Base-by-base conservation (phyloP, 2,113 vertebrate species). In the Tragelaphus strepsiceros region DNA sequence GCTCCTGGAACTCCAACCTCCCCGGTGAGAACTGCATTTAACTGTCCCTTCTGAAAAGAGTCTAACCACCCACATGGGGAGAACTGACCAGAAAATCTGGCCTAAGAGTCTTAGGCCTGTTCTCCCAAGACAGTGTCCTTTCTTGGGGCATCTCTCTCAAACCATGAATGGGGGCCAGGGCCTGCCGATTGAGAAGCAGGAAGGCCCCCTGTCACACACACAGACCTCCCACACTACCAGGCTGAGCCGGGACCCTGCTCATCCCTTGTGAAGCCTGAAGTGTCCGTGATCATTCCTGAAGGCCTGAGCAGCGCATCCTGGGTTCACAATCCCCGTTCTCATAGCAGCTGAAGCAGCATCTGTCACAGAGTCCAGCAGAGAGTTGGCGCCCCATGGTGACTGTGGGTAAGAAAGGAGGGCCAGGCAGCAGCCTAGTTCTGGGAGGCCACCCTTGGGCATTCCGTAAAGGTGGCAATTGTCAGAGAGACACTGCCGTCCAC, bases 401-500 rank as follows among this genome's bases (percentile, higher is more conserved):
- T 1, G 0, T 26, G 54, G 84, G 39, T 43, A 87, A 49, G 24
- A 19, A 58, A 62, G 74, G 62, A 56, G 80, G 35, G 35, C 7
- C 16, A 54, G 21, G 39, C 30, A 8, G 30, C 1, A 39, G 8
- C 39, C 53, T 32, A 1, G 39, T 22, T 39, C 86, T 56, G 5
- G 12, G 35, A 10, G 21, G 28, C 39, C 9, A 39, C 15, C 26
- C 85, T 22, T 17, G 62, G 56, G 49, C 9, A 1, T 43, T 67
- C 28, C 0, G 0, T 28, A 74, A 88, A n/a, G 59, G 39, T 2
- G 32, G 5, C 7, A 1, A 9, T 11, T 30, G 64, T 21, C 35
- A 19, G 32, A 83, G 21, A 32, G 51, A 43, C 58, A 32, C 13
- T 32, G 28, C 28, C 13, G 35, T 24, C 80, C 1, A 5, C 13